Evolutionary conservation across 2,888 invertebrate genomes (phyloP), one percentile per base, ranked within the genome.

Genomic region (Prosopocoilus inquinatus): DNA sequence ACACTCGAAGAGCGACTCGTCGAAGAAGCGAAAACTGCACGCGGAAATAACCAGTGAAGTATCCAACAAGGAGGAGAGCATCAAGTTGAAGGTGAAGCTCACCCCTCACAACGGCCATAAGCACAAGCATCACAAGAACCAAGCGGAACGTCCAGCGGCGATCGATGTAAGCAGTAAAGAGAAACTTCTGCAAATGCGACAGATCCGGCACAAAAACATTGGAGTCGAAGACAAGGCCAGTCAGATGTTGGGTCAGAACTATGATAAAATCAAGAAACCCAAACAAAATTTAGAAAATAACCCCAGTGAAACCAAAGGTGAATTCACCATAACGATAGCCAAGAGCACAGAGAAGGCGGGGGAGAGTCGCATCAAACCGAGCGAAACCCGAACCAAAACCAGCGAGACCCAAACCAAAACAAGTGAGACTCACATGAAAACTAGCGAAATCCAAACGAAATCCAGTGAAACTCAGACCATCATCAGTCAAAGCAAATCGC

Each of bases 41-140:
- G 82, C 82, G 0, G 82, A 82, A 64, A 82, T 82, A 46, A 76
- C 73, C 3, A 75, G 72, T 51, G 65, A 66, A 41, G 32, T 55
- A 1, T 45, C 54, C 7, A 62, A 66, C 13, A 72, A 79, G 13
- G 79, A 81, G 55, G 79, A 79, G 52, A 75, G 79, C 55, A 67
- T 81, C 2, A 82, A 82, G 62, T 73, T 82, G 67, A 82, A 82
- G 64, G 80, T 83, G 3, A 83, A 82, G 64, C 75, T 83, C 0
- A 76, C 75, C 1, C 74, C 70, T 63, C 78, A 63, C 50, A 79
- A 76, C 59, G 75, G 76, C 0, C 76, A 78, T 60, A 77, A 75
- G 60, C 77, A 77, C 59, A 77, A 75, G 62, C 76, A 77, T 58
- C 74, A 74, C 57, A 75, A 72, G 50, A 69, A 67, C 50, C 44